phyloP scores from a whole-genome alignment of 2,113 vertebrate genomes.

The Campylomormyrus tamandua region DNA sequence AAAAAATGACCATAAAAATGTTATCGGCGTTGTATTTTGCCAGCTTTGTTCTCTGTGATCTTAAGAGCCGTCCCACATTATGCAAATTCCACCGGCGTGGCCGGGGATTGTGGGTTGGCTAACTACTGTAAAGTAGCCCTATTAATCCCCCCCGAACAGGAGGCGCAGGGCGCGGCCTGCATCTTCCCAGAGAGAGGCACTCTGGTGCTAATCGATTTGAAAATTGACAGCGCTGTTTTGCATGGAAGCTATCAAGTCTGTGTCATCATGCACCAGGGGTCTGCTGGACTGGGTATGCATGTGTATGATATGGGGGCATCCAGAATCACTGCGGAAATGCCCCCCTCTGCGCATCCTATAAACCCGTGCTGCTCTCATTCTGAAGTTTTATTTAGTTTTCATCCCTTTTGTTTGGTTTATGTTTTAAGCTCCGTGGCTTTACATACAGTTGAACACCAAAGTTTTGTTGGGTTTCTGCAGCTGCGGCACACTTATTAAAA shows the following conservation, averaged over 20 bases:
- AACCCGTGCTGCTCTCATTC: not conserved
- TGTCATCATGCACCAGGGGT: not conserved
- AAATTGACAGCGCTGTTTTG: constrained; percentile 21
- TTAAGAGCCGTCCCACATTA: constrained; percentile 19
- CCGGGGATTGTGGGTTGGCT: constrained; percentile 8
- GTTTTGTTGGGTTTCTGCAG: not conserved
- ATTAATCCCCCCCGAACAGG: constrained; percentile 20
- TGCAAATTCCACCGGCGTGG: constrained; percentile 15
- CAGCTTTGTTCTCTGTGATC: constrained; percentile 23
- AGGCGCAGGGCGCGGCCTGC: not conserved
- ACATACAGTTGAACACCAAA: not conserved
- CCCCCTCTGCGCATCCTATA: not conserved
- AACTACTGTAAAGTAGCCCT: constrained; percentile 17
- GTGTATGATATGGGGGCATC: not conserved
- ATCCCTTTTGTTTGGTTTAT: constrained; percentile 2
- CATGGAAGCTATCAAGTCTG: not conserved
- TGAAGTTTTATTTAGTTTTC: not conserved
- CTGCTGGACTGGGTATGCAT: constrained; percentile 9
- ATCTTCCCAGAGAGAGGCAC: not conserved
- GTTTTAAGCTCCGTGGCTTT: not conserved
- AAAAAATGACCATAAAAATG: constrained; percentile 17
- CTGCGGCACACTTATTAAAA: not conserved
- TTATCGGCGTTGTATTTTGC: constrained; percentile 23
- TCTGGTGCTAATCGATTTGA: constrained; percentile 22
- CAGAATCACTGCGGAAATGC: not conserved